Percentiles rank a stretch among this genome's conserved stretches.
phyloP scores from a whole-genome alignment of 2,888 invertebrate species.

The Phrixothrix hirtus region DNA sequence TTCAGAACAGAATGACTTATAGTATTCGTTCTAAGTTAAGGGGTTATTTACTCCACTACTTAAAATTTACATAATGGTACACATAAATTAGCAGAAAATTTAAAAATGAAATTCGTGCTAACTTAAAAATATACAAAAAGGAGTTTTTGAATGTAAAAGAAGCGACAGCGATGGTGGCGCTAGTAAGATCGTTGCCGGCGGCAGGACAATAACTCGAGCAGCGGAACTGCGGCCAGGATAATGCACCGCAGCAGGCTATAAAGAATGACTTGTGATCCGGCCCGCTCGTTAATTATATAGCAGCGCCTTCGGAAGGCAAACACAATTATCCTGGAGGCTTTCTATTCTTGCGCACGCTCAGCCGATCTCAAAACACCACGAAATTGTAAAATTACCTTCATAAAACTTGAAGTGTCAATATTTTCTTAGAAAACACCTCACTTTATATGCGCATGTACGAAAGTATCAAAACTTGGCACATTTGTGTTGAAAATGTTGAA shows the following conservation, averaged over 20 bases:
- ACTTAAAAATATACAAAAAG: conserved; percentile 25
- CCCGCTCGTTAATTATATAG: conserved; percentile 45
- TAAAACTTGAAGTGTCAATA: conserved; percentile 26
- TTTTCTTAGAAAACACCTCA: conserved; percentile 21
- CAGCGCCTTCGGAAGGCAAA: conserved; percentile 45
- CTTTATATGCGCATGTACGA: conserved; percentile 9
- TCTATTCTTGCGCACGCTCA: conserved; percentile 25
- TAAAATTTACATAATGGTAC: conserved; percentile 6
- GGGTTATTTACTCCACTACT: conserved; percentile 6
- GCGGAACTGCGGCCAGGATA: conserved; percentile 39
- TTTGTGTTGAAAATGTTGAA: conserved; percentile 4
- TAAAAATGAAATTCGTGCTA: conserved; percentile 25
- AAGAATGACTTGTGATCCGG: conserved; percentile 42
- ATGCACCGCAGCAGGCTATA: conserved; percentile 38
- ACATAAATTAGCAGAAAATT: conserved; percentile 21
- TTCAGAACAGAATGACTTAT: too few relatives aligned
- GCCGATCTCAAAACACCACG: conserved; percentile 24
- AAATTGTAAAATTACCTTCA: conserved; percentile 27
- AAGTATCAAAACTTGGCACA: conserved; percentile 8
- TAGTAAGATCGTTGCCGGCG: conserved; percentile 20
- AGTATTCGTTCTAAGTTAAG: not conserved
- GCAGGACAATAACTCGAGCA: conserved; percentile 33
- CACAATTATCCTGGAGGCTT: conserved; percentile 42
- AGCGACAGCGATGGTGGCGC: conserved; percentile 14
- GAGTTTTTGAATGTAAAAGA: conserved; percentile 20